These are phyloP conservation scores for Gouania willdenowi DNA, from an alignment of 2,797 vertebrate species.

Conservation along the genomic window DNA sequence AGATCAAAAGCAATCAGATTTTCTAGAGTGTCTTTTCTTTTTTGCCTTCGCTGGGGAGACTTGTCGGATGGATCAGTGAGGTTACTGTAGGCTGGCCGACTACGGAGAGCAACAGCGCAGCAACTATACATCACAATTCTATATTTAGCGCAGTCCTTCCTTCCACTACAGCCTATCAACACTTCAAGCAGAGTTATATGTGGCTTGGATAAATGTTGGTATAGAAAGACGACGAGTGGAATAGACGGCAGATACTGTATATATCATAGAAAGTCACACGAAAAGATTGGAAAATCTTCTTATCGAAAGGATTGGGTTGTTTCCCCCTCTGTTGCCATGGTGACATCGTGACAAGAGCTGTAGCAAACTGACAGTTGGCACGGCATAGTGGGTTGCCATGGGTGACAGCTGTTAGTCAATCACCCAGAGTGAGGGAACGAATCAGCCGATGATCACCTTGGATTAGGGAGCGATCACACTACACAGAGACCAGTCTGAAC, in stretches of 20 bases:
- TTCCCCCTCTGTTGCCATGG: constrained; percentile 66
- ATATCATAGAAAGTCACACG: too few species aligned
- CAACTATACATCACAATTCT: constrained; percentile 52
- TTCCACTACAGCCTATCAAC: constrained; percentile 53
- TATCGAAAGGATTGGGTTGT: constrained; percentile 53
- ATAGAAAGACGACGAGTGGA: neutral
- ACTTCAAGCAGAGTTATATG: constrained; percentile 42
- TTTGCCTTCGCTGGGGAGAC: constrained; percentile 1
- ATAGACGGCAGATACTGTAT: constrained; percentile 17
- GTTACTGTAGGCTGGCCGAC: constrained; percentile 38
- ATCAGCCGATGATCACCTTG: constrained; percentile 69
- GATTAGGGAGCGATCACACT: constrained; percentile 59
- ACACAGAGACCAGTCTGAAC: constrained; percentile 37
- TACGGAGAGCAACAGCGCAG: constrained; percentile 18
- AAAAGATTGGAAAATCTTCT: too few species aligned
- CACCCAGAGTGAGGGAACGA: constrained; percentile 60
- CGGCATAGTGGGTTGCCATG: constrained; percentile 50
- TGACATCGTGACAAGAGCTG: constrained; percentile 31
- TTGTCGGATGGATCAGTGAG: constrained; percentile 25
- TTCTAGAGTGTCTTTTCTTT: neutral
- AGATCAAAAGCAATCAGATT: constrained; percentile 48
- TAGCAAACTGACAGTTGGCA: constrained; percentile 58
- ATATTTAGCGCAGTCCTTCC: constrained; percentile 66
- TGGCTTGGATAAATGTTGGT: constrained; percentile 15
- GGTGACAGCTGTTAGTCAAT: constrained; percentile 76